These are phyloP conservation scores for Cyanoderma ruficeps DNA, from an alignment of 2,113 vertebrate genomes.

Conservation along the genomic window DNA sequence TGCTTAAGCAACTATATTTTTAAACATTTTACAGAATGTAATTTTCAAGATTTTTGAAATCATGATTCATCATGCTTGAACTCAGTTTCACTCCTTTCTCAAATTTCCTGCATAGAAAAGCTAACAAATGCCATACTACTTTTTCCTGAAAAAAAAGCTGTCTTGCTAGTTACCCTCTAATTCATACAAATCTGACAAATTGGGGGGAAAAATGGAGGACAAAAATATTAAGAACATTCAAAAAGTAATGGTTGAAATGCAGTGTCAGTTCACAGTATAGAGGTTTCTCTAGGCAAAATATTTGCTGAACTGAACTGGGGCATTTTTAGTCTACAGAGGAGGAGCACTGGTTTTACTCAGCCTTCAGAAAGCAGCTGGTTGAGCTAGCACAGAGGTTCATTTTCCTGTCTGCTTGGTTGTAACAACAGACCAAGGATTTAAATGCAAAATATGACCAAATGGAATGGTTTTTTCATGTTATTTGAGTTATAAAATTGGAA, in stretches of 20 bases:
- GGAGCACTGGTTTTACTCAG: neutral
- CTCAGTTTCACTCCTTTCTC: neutral
- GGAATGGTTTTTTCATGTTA: neutral
- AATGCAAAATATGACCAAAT: neutral
- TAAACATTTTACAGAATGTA: neutral
- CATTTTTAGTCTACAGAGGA: neutral
- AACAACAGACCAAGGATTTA: neutral
- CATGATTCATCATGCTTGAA: neutral
- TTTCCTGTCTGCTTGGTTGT: neutral
- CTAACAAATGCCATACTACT: neutral
- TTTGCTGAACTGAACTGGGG: neutral
- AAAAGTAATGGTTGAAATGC: neutral
- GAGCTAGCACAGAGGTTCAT: neutral
- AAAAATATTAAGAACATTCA: neutral
- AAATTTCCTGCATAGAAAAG: neutral
- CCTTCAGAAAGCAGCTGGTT: neutral
- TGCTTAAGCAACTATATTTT: neutral
- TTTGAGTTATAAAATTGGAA: neutral
- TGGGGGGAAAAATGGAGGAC: accelerated
- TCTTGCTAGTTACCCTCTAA: neutral
- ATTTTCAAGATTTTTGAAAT: neutral
- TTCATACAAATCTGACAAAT: neutral
- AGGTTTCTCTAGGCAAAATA: neutral
- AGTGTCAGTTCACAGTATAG: neutral
- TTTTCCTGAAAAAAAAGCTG: neutral